Percentiles rank a stretch among this genome's conserved stretches.
Conservation (phyloP, 2,888 invertebrate species). For the Euproctis similis region DNA sequence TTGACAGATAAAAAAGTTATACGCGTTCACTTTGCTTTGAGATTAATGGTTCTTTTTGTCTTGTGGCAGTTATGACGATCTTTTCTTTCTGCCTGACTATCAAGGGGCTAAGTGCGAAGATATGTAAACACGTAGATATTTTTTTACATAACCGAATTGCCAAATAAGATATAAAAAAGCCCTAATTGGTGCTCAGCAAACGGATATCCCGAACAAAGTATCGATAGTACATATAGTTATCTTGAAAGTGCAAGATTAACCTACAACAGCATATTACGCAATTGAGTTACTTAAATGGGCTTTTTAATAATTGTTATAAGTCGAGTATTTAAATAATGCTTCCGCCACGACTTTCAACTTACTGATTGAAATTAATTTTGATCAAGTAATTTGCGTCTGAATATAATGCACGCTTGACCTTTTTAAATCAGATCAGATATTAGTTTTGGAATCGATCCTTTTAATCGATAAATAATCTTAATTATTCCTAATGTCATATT, state of each 20-base stretch:
- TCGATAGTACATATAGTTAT: constrained; percentile 2
- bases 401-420: constrained; percentile 8
- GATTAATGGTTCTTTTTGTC: no score
- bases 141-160: constrained; percentile 9
- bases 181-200: constrained; percentile 15
- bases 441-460: neutral
- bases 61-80: no score
- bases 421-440: constrained; percentile 3
- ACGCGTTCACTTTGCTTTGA: no score
- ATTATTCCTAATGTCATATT: neutral
- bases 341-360: constrained; percentile 17
- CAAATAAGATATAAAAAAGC: constrained; percentile 7
- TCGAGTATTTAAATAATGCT: constrained; percentile 10
- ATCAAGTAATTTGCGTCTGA: constrained; percentile 4
- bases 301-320: constrained; percentile 10
- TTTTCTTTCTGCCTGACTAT: no score
- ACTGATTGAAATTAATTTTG: constrained; percentile 12
- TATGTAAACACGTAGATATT: no score
- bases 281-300: constrained; percentile 11
- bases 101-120: no score
- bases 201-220: constrained; percentile 12
- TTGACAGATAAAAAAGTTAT: no score
- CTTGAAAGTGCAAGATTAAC: constrained; percentile 5
- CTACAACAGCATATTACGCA: constrained; percentile 13
- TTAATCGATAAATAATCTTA: neutral